Evolutionary conservation across 2,113 vertebrate genomes (phyloP), one percentile per base, ranked within the genome.

Genomic region (Syngnathus floridae): DNA sequence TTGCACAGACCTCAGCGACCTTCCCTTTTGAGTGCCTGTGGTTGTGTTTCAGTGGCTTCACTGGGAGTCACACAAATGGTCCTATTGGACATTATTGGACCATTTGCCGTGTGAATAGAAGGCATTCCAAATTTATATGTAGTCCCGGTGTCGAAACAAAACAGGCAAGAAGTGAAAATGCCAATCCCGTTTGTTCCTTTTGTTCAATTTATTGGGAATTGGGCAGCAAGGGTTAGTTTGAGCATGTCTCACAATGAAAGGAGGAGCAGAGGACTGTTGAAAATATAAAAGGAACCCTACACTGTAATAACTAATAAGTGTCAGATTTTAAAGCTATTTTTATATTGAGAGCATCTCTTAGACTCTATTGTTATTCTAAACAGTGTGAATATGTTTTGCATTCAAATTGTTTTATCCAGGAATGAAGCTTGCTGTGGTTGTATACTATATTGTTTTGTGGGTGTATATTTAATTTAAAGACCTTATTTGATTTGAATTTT

Each of bases 271-370:
- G 71, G 73, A 79, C 60, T 75, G 67, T 82, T 76, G 87, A 80
- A 75, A 75, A 80, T 78, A 64, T 82, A 79, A 80, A 73, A 70
- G 62, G 72, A 55, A 84, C 73, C 74, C 78, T 74, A 87, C 85
- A 86, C 87, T 90, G 82, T 89, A 84, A 70, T 75, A 67, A 71
- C 66, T 89, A 84, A 66, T 76, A 64, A 70, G 65, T 85, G 79
- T 91, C 86, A 88, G 87, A 90, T 91, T 89, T 90, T 83, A 86
- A 86, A 88, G 81, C 85, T 90, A 91, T 92, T 92, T 92, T 92
- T 92, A 87, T 91, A 90, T 19, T 49, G 69, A 70, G 16, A 77
- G 8, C 48, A 16, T 37, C 31, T 46, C 21, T 52, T 49, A 22
- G 80, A 74, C 73, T 81, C 71, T 76, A 72, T 87, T 82, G 81